Evolutionary conservation across 2,797 vertebrate genomes (phyloP), one percentile per base, ranked within the genome.

Genomic region (Oreonectes daqikongensis): DNA sequence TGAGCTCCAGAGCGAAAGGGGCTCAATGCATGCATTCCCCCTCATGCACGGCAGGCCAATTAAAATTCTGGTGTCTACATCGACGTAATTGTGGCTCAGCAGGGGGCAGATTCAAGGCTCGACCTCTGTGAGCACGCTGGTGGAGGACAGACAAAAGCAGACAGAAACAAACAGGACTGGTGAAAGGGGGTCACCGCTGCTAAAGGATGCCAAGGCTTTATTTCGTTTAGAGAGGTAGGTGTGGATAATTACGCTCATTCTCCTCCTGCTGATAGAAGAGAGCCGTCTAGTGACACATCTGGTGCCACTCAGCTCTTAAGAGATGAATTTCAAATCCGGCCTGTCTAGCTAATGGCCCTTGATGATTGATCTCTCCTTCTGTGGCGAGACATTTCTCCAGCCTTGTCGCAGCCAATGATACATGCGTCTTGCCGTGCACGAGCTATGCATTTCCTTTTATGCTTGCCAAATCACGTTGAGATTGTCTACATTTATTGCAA

Each of bases 81-180:
- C 78, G 78, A 82, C 80, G 86, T 90, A 87, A 88, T 89, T 86
- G 83, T 86, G 83, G 70, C 77, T 85, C 69, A 66, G 77, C 80
- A 61, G 28, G 57, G 67, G 60, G 84, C 69, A 40, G 69, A 64
- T 67, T 71, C 72, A 50, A 72, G 68, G 38, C 71, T 50, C 69
- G 38, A 84, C 81, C 73, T 79, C 59, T 44, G 59, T 17, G 20
- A 40, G 28, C 46, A 32, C 82, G 69, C 30, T 52, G 28, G 53
- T 66, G 26, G 52, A 52, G 71, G 68, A 26, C 28, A 64, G 67
- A 50, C 17, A 70, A 57, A 55, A 52, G 42, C 72, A 84, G 86
- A 76, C 80, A 87, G 90, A 88, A 87, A 90, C 88, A 91, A 91
- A 92, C 87, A 87, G 85, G 83, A 83, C 71, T 85, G 87, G 86